Evolutionary conservation across 2,797 vertebrate species (phyloP).

Genomic region (Agapornis canus): DNA sequence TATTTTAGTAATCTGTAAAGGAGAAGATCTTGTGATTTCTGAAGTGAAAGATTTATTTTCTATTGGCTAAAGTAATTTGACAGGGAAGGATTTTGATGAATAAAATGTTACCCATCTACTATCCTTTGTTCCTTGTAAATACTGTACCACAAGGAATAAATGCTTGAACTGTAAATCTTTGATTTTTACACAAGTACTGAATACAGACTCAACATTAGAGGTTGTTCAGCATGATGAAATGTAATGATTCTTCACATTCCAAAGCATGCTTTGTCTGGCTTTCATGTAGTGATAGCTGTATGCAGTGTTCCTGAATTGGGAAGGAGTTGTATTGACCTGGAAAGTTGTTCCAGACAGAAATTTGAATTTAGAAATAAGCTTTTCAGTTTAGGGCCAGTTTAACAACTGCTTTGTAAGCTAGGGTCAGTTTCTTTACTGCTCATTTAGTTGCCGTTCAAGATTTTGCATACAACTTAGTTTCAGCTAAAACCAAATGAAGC

Average conservation of each 20-base stretch:
- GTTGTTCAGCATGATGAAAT: not conserved
- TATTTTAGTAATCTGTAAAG: not conserved
- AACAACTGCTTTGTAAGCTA: not conserved
- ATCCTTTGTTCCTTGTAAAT: not conserved
- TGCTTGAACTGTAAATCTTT: not conserved
- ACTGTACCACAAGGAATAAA: not conserved
- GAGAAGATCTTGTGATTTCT: not conserved
- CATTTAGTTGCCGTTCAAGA: not conserved
- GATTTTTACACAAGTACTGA: not conserved
- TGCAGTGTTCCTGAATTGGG: not conserved
- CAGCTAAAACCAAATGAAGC: not conserved
- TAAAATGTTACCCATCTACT: not conserved
- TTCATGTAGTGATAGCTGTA: not conserved
- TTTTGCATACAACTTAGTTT: not conserved
- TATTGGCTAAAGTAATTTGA: not conserved
- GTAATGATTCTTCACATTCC: not conserved
- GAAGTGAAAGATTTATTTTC: not conserved
- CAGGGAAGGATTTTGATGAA: not conserved
- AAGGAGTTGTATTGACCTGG: not conserved
- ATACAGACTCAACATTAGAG: accelerated
- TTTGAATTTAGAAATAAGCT: not conserved
- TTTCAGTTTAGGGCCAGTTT: not conserved
- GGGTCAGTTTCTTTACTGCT: not conserved
- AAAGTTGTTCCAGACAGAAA: not conserved
- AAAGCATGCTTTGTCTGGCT: not conserved